Conservation (phyloP, 2,888 invertebrate genomes). For the Drosophila trichaetosa region DNA sequence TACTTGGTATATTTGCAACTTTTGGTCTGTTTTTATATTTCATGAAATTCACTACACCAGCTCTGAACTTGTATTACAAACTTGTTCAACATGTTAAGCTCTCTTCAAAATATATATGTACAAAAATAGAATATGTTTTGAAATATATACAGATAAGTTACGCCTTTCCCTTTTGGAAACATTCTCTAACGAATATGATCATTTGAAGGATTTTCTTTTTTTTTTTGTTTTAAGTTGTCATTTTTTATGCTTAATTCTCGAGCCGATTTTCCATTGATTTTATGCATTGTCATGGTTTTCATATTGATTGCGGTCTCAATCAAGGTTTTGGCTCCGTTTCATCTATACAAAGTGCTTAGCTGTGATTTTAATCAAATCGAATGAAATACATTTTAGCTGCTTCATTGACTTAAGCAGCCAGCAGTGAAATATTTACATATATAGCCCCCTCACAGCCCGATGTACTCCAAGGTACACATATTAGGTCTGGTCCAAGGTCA, state of each 20-base stretch:
- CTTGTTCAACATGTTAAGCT: neutral
- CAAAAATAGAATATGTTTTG: neutral
- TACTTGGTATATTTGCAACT: neutral
- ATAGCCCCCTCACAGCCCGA: neutral
- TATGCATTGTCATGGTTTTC: conserved; percentile 44
- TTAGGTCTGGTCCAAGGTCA: neutral
- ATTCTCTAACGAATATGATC: conserved; percentile 17
- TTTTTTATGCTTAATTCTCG: conserved; percentile 26
- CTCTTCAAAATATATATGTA: neutral
- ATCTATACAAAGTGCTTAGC: conserved; percentile 15
- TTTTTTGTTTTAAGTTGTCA: conserved; percentile 29
- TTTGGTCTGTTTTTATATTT: neutral
- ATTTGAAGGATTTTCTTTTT: conserved; percentile 55
- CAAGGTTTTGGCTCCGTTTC: conserved; percentile 11
- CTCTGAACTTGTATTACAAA: neutral
- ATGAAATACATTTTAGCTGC: conserved; percentile 38
- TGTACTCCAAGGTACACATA: conserved; percentile 3
- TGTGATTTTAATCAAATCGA: conserved; percentile 35
- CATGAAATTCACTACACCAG: neutral
- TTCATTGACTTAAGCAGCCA: conserved; percentile 25
- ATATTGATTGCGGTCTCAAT: conserved; percentile 8
- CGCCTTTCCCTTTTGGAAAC: neutral
- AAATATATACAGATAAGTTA: neutral
- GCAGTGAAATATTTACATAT: conserved; percentile 9
- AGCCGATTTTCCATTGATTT: conserved; percentile 46